Conservation (phyloP, 2,888 invertebrate genomes). For the Nomada ruficornis region DNA sequence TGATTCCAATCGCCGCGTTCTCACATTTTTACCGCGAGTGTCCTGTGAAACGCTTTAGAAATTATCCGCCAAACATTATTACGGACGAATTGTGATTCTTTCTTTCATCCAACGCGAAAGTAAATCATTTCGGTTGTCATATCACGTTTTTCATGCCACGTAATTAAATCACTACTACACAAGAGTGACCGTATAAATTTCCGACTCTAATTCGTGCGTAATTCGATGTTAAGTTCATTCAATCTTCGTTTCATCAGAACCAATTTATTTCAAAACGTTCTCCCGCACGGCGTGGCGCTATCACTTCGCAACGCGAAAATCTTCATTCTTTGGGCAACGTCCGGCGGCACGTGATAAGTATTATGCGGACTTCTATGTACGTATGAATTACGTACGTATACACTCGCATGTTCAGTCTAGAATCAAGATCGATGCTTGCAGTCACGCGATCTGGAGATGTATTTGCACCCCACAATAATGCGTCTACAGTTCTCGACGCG, state of each 20-base stretch:
- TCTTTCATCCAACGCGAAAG: slow-evolving; percentile 5
- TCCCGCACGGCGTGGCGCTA: not conserved
- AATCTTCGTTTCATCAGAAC: not conserved
- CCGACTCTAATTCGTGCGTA: not conserved
- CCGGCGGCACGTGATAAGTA: slow-evolving; percentile 25
- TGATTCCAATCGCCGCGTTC: slow-evolving; percentile 9
- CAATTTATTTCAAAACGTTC: not conserved
- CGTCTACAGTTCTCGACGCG: not conserved
- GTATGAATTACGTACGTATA: slow-evolving; percentile 1
- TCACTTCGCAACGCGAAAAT: slow-evolving; percentile 3
- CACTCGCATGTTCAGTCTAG: slow-evolving; percentile 47
- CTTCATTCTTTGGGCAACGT: slow-evolving; percentile 23
- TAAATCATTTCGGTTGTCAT: not conserved
- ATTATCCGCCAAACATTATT: slow-evolving; percentile 17
- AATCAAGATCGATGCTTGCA: slow-evolving; percentile 58
- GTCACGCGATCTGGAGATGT: slow-evolving; percentile 60
- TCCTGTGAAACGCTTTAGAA: slow-evolving; percentile 1
- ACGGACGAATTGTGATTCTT: slow-evolving; percentile 4
- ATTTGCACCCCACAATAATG: slow-evolving; percentile 35
- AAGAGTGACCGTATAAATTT: not conserved
- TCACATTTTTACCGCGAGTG: slow-evolving; percentile 26
- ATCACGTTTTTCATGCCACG: not conserved
- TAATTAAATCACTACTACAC: not conserved
- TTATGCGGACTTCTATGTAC: not conserved
- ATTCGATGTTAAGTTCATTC: not conserved